These are phyloP conservation scores for Clanis bilineata DNA, from an alignment of 2,888 invertebrate genomes.

Conservation along the genomic window DNA sequence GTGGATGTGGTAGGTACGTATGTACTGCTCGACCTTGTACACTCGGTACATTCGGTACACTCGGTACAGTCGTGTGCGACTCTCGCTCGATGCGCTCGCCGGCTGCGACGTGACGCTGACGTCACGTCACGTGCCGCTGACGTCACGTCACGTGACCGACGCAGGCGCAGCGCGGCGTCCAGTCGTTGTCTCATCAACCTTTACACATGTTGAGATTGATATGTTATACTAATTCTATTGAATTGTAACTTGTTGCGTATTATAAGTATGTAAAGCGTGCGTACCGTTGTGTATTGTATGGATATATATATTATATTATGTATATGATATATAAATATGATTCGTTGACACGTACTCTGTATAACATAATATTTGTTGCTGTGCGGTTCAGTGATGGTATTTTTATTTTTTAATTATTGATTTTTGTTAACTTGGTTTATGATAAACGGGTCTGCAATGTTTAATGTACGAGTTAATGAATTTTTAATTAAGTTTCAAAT, in stretches of 20 bases:
- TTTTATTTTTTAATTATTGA: constrained; percentile 66
- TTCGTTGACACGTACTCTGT: constrained; percentile 4
- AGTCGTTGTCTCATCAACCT: constrained; percentile 74
- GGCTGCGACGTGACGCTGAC: constrained; percentile 22
- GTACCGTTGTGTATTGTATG: constrained; percentile 33
- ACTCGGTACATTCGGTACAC: not conserved
- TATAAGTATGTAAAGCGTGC: constrained; percentile 52
- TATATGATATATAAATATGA: constrained; percentile 4
- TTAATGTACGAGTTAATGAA: constrained; percentile 64
- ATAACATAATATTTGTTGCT: constrained; percentile 56
- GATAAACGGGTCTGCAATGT: constrained; percentile 79
- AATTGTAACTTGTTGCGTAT: constrained; percentile 81
- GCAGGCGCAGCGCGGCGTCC: constrained; percentile 45
- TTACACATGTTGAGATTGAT: constrained; percentile 82
- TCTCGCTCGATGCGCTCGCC: constrained; percentile 14
- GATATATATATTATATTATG: too few species aligned
- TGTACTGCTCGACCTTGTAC: too few species aligned
- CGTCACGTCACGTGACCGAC: constrained; percentile 22
- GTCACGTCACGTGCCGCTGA: not conserved
- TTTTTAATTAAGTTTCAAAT: constrained; percentile 70
- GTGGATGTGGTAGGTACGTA: not conserved
- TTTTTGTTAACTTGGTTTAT: constrained; percentile 77
- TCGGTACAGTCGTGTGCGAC: constrained; percentile 13
- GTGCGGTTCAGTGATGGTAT: constrained; percentile 65
- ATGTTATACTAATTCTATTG: constrained; percentile 82